A percentile compares a stretch with the other conserved stretches of the same genome.
Conservation (phyloP, 2,888 invertebrate genomes). For the Amphipoea lucens region DNA sequence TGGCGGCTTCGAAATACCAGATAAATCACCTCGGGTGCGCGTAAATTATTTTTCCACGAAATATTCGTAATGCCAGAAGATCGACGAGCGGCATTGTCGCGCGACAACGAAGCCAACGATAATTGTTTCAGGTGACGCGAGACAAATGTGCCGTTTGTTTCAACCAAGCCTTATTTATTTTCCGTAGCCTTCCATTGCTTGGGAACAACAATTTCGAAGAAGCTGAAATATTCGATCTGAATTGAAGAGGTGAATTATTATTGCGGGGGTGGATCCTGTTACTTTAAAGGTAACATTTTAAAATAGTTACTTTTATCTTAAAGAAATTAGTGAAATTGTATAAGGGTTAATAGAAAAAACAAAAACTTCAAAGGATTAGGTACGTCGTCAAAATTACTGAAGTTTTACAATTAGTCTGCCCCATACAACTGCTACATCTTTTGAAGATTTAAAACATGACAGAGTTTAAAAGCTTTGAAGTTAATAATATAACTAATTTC, state of each 20-base stretch:
- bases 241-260: constrained; percentile 21
- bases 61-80: constrained; percentile 49
- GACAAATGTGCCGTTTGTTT: constrained; percentile 53
- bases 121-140: constrained; percentile 56
- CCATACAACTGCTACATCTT: not conserved
- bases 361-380: not conserved
- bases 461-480: constrained; percentile 4
- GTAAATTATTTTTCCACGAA: constrained; percentile 48
- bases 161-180: constrained; percentile 53
- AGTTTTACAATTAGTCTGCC: not conserved
- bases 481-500: constrained; percentile 16
- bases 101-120: constrained; percentile 40
- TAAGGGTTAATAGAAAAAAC: not conserved
- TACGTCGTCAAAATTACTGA: not conserved
- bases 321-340: not conserved
- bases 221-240: constrained; percentile 31
- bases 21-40: constrained; percentile 5
- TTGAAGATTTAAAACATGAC: not conserved
- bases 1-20: constrained; percentile 24
- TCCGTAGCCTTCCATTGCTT: constrained; percentile 34
- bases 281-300: not conserved
- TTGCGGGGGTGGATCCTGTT: not conserved
- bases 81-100: constrained; percentile 49
- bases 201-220: constrained; percentile 39
- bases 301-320: not conserved